Base-by-base conservation (phyloP, 2,888 invertebrate genomes). In the Eurois occulta region DNA sequence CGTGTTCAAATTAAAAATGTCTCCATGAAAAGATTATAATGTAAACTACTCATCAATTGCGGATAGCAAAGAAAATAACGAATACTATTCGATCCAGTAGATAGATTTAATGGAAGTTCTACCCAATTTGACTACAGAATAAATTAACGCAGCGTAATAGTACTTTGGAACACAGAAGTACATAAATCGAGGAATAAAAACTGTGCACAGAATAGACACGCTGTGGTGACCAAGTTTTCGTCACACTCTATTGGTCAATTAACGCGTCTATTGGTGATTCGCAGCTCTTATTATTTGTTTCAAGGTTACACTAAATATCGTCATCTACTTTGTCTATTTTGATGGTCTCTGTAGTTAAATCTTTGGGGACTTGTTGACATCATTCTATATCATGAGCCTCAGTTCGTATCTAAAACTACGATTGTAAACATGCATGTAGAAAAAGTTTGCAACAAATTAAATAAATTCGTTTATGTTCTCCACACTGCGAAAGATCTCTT, bases 231-330 rank as follows among this genome's bases (percentile, higher is more conserved):
- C 52, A 80, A 41, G 18, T 55, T 74, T 75, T 81, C 68, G 76
- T 78, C 73, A 78, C 71, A 58, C 71, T 86, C 58, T 71, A 84
- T 73, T 83, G 86, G 60, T 62, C 84, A 84, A 86, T 84, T 83
- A 78, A 83, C 78, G 67, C 67, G 58, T 72, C 58, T 73, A 74
- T 83, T 78, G 83, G 43, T 46, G 73, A 83, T 83, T 86, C 75
- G 86, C 55, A 32, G 71, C 24, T 75, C 43, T 38, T 72, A 75
- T 86, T 78, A 86, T 73, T 83, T 71, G 73, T 60, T 78, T 78
- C 78, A 84, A 84, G 84, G 84, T 60, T 70, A 78, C 46, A 64
- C 28, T 58, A 70, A 43, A 82, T 65, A 70, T 66, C 69, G 58
- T 82, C 66, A 65, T 24, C 28, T 32, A 55, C 38, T 71, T 62